Conservation (phyloP, 2,797 vertebrate genomes). For the Pseudomugil gertrudae region DNA sequence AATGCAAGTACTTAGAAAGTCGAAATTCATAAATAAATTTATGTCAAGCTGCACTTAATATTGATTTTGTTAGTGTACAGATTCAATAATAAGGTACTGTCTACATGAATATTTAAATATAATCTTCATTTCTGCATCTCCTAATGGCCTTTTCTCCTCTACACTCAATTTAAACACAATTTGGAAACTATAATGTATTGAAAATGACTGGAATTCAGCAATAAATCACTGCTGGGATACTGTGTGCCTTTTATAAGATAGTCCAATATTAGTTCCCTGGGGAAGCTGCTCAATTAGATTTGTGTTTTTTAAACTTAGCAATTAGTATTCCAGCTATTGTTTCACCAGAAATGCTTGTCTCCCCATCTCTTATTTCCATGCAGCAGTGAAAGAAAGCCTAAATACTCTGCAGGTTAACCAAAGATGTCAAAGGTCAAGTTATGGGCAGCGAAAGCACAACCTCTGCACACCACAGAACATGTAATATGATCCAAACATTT, state of each 20-base stretch:
- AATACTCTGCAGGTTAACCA: conserved; percentile 69
- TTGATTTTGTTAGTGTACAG: conserved; percentile 99
- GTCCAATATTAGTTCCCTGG: conserved; percentile 92
- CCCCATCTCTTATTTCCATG: conserved; percentile 74
- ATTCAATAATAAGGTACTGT: conserved; percentile 99
- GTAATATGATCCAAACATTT: conserved; percentile 39
- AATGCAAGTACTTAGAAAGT: conserved; percentile 99
- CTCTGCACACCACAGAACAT: conserved; percentile 62
- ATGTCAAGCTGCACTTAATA: conserved; percentile 99
- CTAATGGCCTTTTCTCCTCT: conserved; percentile 99
- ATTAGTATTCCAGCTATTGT: conserved; percentile 96
- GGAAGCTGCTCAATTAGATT: conserved; percentile 97
- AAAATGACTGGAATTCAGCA: conserved; percentile 99
- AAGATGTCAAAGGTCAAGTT: conserved; percentile 88
- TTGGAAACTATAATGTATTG: conserved; percentile 99
- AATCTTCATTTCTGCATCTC: conserved; percentile 99
- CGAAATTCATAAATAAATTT: conserved; percentile 99
- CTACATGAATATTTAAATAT: conserved; percentile 99
- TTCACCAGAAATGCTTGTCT: conserved; percentile 92
- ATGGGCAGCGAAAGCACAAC: conserved; percentile 86
- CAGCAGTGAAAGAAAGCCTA: conserved; percentile 75
- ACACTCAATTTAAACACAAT: conserved; percentile 99
- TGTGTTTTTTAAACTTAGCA: conserved; percentile 96
- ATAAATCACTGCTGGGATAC: conserved; percentile 99
- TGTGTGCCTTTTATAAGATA: conserved; percentile 97